Evolutionary conservation across 2,797 vertebrate genomes (phyloP), one percentile per base, ranked within the genome.

Genomic region (Argya squamiceps): DNA sequence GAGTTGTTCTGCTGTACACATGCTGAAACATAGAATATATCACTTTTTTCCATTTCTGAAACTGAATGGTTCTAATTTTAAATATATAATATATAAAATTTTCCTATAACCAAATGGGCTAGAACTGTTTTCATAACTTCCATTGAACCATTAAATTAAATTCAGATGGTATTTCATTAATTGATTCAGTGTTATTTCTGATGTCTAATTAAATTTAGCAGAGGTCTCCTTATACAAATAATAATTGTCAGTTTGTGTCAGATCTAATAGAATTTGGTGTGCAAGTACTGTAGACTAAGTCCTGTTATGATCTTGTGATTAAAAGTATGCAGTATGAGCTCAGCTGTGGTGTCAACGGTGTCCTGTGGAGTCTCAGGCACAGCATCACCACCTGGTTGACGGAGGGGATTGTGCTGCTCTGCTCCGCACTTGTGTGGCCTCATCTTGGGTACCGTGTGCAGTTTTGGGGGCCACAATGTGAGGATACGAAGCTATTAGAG

Each of bases 61-160:
- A 49, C 4, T 4, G 30, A 80, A 43, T 32, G 5, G 7, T 34
- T 47, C 3, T 4, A 53, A 37, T 58, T 65, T 37, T 39, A 50
- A 46, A 58, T 39, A 50, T 49, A 58, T 30, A 58, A 70, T 52
- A 43, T 34, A 27, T 20, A 44, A 81, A 64, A 12, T 23, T 41
- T 64, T 27, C 8, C 15, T 46, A 10, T 34, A 60, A 71, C 8
- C 16, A 46, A 41, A 30, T 50, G 22, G 22, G 2, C 52, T 91
- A 59, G 7, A 78, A 43, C 3, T 63, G 13, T 70, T 93, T 91
- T 90, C 3, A 34, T 75, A 34, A 65, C 12, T 84, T 81, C 11
- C 37, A 47, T 8, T 32, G 34, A 88, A 75, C n/a, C 59, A 56
- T 64, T 81, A 92, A 83, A 95, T 93, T 88, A 92, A 85, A 91